These are phyloP conservation scores for Ornithoptera priamus DNA, from an alignment of 2,888 invertebrate genomes.

Conservation along the genomic window DNA sequence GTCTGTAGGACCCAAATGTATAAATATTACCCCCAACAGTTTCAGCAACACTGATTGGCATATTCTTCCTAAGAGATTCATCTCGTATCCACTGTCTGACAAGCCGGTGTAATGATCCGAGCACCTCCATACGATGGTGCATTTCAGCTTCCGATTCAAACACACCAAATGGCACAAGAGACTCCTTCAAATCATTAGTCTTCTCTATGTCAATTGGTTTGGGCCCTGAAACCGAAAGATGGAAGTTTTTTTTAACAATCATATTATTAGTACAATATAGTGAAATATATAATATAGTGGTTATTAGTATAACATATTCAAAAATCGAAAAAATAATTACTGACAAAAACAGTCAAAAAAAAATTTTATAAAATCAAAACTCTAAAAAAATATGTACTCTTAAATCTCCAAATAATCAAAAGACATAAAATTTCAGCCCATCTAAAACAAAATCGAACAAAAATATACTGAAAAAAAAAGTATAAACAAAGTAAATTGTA, in stretches of 20 bases:
- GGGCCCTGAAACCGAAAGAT: conserved; percentile 74
- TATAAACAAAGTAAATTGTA: no score
- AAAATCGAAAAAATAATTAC: no score
- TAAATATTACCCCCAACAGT: conserved; percentile 98
- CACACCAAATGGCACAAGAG: conserved; percentile 90
- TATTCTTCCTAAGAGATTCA: conserved; percentile 92
- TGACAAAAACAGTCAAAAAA: no score
- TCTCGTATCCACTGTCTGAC: conserved; percentile 97
- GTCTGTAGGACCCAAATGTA: conserved; percentile 98
- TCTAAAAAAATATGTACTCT: no score
- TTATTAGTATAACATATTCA: no score
- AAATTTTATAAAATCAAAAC: no score
- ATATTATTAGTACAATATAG: no score
- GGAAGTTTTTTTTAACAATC: conserved; percentile 46
- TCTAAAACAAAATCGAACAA: no score
- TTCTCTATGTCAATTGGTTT: conserved; percentile 88
- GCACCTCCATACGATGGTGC: conserved; percentile 92
- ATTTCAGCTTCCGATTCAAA: conserved; percentile 95
- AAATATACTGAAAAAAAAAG: no score
- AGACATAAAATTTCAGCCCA: no score
- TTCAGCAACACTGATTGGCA: conserved; percentile 94
- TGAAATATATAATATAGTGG: no score
- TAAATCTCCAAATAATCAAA: no score
- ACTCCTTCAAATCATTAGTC: conserved; percentile 88
- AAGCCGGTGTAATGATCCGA: conserved; percentile 91